Evolutionary conservation across 2,797 vertebrate species (phyloP), one percentile per base, ranked within the genome.

Genomic region (Sebastes vulpes): DNA sequence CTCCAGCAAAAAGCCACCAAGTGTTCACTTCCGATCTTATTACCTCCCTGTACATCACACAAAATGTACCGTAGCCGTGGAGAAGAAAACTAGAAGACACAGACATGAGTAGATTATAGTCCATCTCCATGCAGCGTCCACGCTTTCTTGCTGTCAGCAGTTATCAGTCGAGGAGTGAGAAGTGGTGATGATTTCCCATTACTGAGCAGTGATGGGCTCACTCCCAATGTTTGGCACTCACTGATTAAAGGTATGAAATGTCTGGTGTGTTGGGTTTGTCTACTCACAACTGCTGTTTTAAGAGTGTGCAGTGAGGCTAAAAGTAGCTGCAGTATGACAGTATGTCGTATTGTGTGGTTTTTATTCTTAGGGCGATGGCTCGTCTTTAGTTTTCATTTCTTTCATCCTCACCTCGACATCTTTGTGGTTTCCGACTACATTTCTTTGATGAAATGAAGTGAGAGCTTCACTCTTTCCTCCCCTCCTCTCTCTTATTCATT

Each of bases 1-100:
- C 86, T 88, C 65, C 26, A 69, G 87, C 82, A 75, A 78, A 81
- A 81, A 28, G 29, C 26, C 50, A 54, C 25, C 59, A 50, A 86
- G 79, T 25, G 74, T 75, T 77, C 74, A 28, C 6, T 32, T 86
- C 65, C 66, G 77, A 87, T 82, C 81, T 20, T 65, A 71, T 78
- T 50, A 75, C 23, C 63, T 58, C 63, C 9, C 7, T 63, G 57
- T 53, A 21, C 42, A 56, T 84, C 57, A 46, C 67, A 66, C 14
- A 21, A 28, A 53, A 72, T 68, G 42, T 29, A 50, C 31, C 5
- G 4, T 42, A 14, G 58, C 26, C 29, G 11, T 12, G 38, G 70
- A 70, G 79, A 74, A 42, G 60, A 54, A 46, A 29, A 67, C 42
- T 63, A 18, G 9, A 60, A 20, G 31, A 72, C 60, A 23, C 35